These are phyloP conservation scores for Oreotrochilus melanogaster DNA, from an alignment of 2,113 vertebrate genomes.

Conservation along the genomic window DNA sequence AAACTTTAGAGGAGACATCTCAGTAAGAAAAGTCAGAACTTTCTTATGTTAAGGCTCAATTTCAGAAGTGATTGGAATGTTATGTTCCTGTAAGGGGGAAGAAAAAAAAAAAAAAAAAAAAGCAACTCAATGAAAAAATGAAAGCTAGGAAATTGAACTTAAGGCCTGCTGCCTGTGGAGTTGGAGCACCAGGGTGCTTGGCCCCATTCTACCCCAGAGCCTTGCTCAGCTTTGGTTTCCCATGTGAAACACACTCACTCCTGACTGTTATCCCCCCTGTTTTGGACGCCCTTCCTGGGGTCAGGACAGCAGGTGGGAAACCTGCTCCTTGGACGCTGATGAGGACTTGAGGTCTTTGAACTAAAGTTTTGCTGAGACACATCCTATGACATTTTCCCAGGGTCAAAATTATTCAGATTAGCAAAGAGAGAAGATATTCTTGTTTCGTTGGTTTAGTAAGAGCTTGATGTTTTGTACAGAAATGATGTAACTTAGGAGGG, in stretches of 20 bases:
- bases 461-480: conserved; percentile 9
- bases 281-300: neutral
- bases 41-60: neutral
- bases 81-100: neutral
- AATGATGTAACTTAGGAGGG: neutral
- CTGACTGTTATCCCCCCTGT: neutral
- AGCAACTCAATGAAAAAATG: neutral
- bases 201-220: neutral
- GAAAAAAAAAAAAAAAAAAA: neutral
- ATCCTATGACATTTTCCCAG: conserved; percentile 45
- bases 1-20: conserved; percentile 3
- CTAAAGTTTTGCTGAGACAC: neutral
- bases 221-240: neutral
- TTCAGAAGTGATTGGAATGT: neutral
- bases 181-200: neutral
- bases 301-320: neutral
- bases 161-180: neutral
- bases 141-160: neutral
- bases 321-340: neutral
- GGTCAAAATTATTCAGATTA: conserved; percentile 18
- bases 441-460: conserved; percentile 39
- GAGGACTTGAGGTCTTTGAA: neutral
- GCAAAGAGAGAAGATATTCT: conserved; percentile 36
- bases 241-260: neutral
- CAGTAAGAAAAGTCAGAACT: neutral